phyloP scores from a whole-genome alignment of 2,888 invertebrate species.

The Octonoba sinensis region DNA sequence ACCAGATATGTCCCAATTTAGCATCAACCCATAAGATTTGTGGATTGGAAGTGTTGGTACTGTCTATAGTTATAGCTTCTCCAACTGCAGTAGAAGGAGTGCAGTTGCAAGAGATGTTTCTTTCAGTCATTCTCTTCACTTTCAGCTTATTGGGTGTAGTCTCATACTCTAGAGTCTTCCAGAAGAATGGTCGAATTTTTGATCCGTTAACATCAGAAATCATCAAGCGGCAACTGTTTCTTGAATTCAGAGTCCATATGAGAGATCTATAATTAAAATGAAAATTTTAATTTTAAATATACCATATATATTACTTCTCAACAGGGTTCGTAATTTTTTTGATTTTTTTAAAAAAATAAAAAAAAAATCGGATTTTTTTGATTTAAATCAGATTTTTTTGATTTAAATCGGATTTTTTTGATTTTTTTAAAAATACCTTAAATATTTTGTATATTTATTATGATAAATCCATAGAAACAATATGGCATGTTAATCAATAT shows the following conservation, averaged over 20 bases:
- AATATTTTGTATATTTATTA: too few relatives aligned
- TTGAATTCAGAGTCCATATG: conserved; percentile 82
- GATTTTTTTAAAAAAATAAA: too few relatives aligned
- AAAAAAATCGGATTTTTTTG: too few relatives aligned
- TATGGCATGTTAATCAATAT: too few relatives aligned
- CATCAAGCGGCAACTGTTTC: conserved; percentile 78
- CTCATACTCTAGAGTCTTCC: conserved; percentile 10
- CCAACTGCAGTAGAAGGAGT: conserved; percentile 77
- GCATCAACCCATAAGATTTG: conserved; percentile 79
- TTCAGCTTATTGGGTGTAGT: conserved; percentile 18
- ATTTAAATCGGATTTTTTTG: too few relatives aligned
- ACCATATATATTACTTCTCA: too few relatives aligned
- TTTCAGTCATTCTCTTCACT: conserved; percentile 38
- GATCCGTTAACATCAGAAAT: conserved; percentile 72
- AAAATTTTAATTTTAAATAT: not conserved
- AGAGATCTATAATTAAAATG: conserved; percentile 75
- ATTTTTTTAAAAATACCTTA: too few relatives aligned
- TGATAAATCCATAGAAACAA: too few relatives aligned
- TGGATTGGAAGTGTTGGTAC: conserved; percentile 75
- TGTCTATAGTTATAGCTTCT: conserved; percentile 79
- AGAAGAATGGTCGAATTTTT: conserved; percentile 63
- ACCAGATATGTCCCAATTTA: conserved; percentile 73
- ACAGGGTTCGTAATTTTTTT: too few relatives aligned
- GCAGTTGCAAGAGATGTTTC: conserved; percentile 76
- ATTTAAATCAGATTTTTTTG: too few relatives aligned